These are phyloP conservation scores for Andrena trimmerana DNA, from an alignment of 2,888 invertebrate genomes.

Conservation along the genomic window DNA sequence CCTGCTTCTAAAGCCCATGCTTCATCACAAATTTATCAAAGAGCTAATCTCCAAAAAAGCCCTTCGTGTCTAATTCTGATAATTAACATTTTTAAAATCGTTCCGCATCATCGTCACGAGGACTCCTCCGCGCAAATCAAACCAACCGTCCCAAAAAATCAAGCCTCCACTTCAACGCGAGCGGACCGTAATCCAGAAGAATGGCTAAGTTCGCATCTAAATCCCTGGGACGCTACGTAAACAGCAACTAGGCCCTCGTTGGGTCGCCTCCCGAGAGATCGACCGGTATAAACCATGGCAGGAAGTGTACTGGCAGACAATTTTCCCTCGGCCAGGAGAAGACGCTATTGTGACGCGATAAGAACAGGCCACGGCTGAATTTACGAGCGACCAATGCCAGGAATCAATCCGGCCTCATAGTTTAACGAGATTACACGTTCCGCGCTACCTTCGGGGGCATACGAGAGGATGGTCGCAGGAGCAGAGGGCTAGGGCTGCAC, in stretches of 20 bases:
- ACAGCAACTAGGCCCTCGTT: neutral
- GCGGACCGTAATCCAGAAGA: neutral
- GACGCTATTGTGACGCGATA: slow-evolving; percentile 66
- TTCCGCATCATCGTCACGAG: neutral
- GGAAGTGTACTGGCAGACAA: slow-evolving; percentile 28
- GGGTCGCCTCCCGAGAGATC: neutral
- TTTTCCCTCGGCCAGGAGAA: slow-evolving; percentile 32
- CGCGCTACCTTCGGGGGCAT: slow-evolving; percentile 55
- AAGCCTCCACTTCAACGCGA: neutral
- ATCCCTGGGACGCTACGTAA: neutral
- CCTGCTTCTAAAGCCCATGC: too few relatives aligned
- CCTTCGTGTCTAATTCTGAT: neutral
- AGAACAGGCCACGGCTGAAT: slow-evolving; percentile 70
- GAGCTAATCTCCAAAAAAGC: neutral
- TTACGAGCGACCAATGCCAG: slow-evolving; percentile 80
- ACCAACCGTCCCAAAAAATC: neutral
- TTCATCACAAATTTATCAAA: neutral
- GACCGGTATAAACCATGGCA: neutral
- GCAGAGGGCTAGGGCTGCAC: slow-evolving; percentile 32
- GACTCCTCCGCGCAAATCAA: neutral
- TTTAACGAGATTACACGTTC: slow-evolving; percentile 81
- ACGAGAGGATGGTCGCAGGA: slow-evolving; percentile 4
- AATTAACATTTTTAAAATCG: neutral
- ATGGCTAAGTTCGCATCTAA: neutral
- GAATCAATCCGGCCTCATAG: slow-evolving; percentile 81